Conservation (phyloP, 2,888 invertebrate species). For the Lasioglossum vierecki region DNA sequence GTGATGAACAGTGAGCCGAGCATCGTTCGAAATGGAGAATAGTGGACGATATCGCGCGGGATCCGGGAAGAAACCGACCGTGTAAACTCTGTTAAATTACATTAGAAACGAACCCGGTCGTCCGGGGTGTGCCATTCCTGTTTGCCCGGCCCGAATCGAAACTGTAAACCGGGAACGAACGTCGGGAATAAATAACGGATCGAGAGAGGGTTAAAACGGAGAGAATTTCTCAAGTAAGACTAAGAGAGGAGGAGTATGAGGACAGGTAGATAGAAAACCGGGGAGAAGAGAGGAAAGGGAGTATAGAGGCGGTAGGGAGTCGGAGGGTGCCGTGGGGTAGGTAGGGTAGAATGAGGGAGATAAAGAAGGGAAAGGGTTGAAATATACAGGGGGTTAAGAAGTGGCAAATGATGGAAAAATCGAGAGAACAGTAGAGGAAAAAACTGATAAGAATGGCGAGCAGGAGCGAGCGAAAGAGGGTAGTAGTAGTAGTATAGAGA, state of each 20-base stretch:
- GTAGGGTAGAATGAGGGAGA: neutral
- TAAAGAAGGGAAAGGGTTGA: neutral
- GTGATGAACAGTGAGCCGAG: conserved; percentile 12
- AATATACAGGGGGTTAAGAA: neutral
- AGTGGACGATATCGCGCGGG: neutral
- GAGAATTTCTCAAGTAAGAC: conserved; percentile 2
- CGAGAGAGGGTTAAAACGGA: neutral
- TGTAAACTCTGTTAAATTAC: conserved; percentile 3
- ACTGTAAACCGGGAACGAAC: neutral
- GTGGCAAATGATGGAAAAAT: conserved; percentile 9
- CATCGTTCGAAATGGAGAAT: neutral
- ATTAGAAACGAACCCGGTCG: neutral
- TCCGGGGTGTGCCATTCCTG: neutral
- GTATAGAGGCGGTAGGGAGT: neutral
- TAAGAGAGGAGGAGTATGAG: neutral
- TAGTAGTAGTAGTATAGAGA: conserved; percentile 14
- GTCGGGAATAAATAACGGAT: neutral
- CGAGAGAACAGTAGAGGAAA: neutral
- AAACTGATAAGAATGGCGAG: conserved; percentile 25
- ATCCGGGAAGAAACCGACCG: neutral
- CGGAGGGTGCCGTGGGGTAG: neutral
- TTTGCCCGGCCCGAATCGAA: neutral
- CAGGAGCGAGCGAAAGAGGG: conserved; percentile 39
- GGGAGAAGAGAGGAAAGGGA: neutral
- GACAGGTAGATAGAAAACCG: conserved; percentile 1